Base-by-base conservation (phyloP, 2,797 vertebrate genomes). In the Microchirus variegatus region DNA sequence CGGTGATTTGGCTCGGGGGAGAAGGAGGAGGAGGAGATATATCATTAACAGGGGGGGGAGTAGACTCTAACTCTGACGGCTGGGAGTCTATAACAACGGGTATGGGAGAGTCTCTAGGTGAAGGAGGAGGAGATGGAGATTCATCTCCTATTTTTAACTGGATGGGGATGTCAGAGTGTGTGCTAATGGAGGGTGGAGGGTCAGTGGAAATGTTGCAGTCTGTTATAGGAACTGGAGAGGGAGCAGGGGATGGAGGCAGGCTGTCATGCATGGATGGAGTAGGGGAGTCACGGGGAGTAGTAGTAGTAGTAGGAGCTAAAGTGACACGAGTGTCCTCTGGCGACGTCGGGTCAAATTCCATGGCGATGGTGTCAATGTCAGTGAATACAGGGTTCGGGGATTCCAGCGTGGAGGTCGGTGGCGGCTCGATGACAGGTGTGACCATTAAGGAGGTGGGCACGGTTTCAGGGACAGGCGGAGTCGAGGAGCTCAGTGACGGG, bases 401-500 rank as follows among this genome's bases (percentile, higher is more conserved):
- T 36, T 88, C 85, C 18, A 80, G 44, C 0, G 52, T 75, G 26
- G 77, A 68, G 66, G 67, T 70, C 0, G 85, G 82, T 2, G 57
- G 73, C 13, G 83, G 78, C 53, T 88, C 82, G 1, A 82, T 69
- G 56, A 71, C 54, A 10, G 85, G 82, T 3, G 73, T 75, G 61
- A 81, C 83, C 58, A 83, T 22, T 18, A 62, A 59, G 13, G 80
- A 63, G 9, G 71, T 48, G 9, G 84, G 78, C 41, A 58, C 38
- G 4, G 56, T 53, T 16, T 77, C 65, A 31, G 70, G 48, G 16
- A 6, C 15, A 1, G 73, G 35, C 43, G 76, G 12, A 55, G 56
- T 8, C 14, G 61, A 18, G 14, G 73, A 50, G 73, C 73, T 76
- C 16, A 17, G 6, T 22, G 75, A 57, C 47, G 80, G 56, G 9